Conservation (phyloP, 2,797 vertebrate species). For the Pseudochirops corinnae region DNA sequence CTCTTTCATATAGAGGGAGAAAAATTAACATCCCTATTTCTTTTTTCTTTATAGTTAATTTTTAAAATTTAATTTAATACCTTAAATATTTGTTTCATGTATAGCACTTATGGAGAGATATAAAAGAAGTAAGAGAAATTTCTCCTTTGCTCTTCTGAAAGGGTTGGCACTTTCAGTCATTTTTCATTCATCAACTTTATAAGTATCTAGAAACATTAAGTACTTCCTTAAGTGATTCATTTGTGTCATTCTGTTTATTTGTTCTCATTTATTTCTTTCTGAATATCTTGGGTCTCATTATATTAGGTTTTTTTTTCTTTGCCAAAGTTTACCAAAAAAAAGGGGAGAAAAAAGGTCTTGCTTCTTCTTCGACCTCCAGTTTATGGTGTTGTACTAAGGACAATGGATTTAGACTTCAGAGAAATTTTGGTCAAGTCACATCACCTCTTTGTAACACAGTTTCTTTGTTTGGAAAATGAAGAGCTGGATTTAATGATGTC, state of each 20-base stretch:
- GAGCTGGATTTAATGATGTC: neutral
- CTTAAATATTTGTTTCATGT: neutral
- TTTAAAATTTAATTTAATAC: neutral
- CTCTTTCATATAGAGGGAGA: neutral
- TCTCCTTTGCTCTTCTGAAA: neutral
- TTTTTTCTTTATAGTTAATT: neutral
- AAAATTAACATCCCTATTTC: neutral
- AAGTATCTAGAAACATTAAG: neutral
- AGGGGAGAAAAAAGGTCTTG: neutral
- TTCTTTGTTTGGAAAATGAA: neutral
- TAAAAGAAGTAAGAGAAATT: neutral
- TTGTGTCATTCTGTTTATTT: neutral
- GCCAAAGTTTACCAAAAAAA: conserved; percentile 9
- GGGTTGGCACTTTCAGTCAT: neutral
- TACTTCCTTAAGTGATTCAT: neutral
- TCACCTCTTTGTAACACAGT: neutral
- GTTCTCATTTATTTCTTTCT: neutral
- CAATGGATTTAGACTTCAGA: neutral
- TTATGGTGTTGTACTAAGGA: neutral
- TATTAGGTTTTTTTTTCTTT: conserved; percentile 46
- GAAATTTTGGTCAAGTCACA: neutral
- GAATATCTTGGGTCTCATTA: conserved; percentile 23
- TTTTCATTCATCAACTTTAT: neutral
- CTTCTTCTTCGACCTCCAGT: neutral
- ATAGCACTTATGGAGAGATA: neutral